A percentile compares a stretch with the other conserved stretches of the same genome.
Evolutionary conservation across 92 coral and sea anemone species (phyloP).

Genomic region (Pocillopora grandis): DNA sequence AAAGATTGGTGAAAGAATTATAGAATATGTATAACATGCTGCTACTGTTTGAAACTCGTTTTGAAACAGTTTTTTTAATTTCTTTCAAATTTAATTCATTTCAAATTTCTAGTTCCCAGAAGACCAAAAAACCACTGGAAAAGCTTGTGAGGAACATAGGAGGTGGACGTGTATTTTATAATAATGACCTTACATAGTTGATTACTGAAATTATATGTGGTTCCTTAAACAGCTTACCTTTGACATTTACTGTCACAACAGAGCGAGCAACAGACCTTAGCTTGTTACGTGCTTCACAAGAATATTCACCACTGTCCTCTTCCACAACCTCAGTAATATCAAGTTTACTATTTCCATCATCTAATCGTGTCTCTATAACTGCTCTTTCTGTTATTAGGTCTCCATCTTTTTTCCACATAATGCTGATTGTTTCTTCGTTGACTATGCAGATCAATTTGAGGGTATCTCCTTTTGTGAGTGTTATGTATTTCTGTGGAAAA

Average conservation of each 20-base stretch:
- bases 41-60: too few species aligned
- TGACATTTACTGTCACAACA: background rate
- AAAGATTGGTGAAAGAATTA: background rate
- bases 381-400: background rate
- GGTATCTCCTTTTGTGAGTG: background rate
- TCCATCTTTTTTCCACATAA: background rate
- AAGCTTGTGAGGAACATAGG: background rate
- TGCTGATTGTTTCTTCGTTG: background rate
- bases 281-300: background rate
- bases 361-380: too few species aligned
- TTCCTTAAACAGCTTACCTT: background rate
- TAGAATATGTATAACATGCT: too few species aligned
- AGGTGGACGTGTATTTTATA: background rate
- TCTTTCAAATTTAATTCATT: too few species aligned
- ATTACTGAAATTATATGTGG: too few species aligned
- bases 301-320: constrained; percentile 1
- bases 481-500: background rate
- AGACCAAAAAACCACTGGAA: background rate
- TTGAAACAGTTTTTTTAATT: too few species aligned
- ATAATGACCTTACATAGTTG: background rate
- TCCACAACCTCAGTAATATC: background rate
- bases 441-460: background rate
- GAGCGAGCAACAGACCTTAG: background rate
- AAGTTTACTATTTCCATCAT: background rate
- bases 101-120: too few species aligned